Evolutionary conservation across 2,797 vertebrate genomes (phyloP), one percentile per base, ranked within the genome.

Genomic region (Onychomys arenicola): DNA sequence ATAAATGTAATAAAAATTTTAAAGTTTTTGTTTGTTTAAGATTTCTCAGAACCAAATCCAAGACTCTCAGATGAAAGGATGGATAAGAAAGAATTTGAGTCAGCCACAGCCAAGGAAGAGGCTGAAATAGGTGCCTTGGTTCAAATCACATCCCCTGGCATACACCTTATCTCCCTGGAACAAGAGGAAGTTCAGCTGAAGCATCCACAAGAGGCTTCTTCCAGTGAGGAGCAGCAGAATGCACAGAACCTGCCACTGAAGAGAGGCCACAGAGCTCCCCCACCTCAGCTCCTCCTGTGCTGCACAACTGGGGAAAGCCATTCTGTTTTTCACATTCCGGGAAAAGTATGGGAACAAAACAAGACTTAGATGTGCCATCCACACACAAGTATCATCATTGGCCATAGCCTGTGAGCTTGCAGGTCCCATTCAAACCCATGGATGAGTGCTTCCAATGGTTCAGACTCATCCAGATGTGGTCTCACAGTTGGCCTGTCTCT

Each of bases 401-500:
- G 59, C 76, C 46, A 63, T 81, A 92, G 69, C 90, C 77, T 69
- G 32, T 4, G 2, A 65, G 29, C 82, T 65, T 32, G n/a, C 40
- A 46, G 40, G 61, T 81, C 77, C 81, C 77, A 59, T 43, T 89
- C 55, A 19, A 46, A 32, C 73, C 65, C 65, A 11, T 23, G 23
- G 57, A n/a, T 83, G 37, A 63, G 23, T 69, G 37, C 59, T 59
- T 2, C 71, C 17, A 77, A 81, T 13, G 1, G 40, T 61, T 19
- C 1, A 2, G 14, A 25, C 75, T 90, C 27, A 10, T 69, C 87
- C 95, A 93, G 80, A 81, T 95, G 91, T 89, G 57, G 61, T 49
- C 61, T 78, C 43, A 71, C 75, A 83, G 96, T 82, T 97, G 82
- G 52, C 85, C 96, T 85, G 1, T 1, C 61, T 89, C 95, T 69